A percentile compares a stretch with the other conserved stretches of the same genome.
Conservation (phyloP, 2,113 vertebrate genomes). For the Dicentrarchus labrax region DNA sequence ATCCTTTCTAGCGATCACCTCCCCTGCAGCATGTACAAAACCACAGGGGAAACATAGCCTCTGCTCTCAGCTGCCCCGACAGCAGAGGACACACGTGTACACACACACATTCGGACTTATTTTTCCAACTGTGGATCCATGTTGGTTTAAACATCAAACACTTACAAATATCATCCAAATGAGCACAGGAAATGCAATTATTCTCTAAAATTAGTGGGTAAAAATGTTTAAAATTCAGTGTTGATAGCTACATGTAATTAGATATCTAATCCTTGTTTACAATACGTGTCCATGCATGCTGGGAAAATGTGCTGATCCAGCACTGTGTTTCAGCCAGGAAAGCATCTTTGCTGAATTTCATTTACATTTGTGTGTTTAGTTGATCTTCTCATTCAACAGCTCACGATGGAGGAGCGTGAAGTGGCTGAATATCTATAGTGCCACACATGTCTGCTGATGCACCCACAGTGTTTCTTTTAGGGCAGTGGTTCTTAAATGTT, state of each 20-base stretch:
- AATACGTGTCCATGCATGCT: conserved; percentile 4
- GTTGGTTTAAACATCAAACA: background rate
- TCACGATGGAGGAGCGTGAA: background rate
- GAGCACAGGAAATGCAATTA: background rate
- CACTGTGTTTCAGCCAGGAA: conserved; percentile 18
- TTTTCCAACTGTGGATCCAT: conserved; percentile 2
- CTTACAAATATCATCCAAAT: conserved; percentile 8
- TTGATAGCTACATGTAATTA: conserved; percentile 29
- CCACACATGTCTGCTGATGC: background rate
- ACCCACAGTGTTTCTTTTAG: background rate
- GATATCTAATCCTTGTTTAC: conserved; percentile 27
- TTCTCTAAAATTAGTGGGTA: background rate
- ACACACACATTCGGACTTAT: background rate
- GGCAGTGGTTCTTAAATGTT: no score
- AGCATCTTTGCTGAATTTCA: conserved; percentile 31
- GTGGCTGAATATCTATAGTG: background rate
- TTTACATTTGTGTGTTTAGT: conserved; percentile 13
- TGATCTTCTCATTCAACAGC: background rate
- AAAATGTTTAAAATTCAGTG: conserved; percentile 4
- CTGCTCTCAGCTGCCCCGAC: conserved; percentile 20
- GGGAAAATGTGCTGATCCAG: conserved; percentile 43
- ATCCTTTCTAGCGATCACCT: conserved; percentile 53
- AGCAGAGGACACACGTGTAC: conserved; percentile 63
- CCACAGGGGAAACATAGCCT: conserved; percentile 29
- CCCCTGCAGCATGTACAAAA: conserved; percentile 45